These are phyloP conservation scores for Contarinia nasturtii DNA, from an alignment of 1,140 invertebrate species.

Conservation along the genomic window DNA sequence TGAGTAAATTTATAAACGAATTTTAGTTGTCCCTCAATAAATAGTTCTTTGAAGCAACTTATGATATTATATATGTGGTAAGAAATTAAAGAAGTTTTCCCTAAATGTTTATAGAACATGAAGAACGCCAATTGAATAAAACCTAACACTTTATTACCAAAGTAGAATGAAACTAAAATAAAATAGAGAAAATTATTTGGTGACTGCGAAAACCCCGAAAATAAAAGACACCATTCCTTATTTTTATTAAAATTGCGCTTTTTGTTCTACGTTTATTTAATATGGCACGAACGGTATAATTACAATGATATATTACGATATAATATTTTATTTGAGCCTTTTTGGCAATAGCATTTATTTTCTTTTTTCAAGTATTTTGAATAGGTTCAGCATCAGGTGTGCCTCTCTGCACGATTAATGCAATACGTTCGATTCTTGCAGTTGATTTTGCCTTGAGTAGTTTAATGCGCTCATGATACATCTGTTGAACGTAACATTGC, in stretches of 20 bases:
- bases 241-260: neutral
- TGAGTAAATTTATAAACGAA: neutral
- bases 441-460: conserved; percentile 73
- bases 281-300: neutral
- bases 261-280: neutral
- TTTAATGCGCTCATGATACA: conserved; percentile 65
- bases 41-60: no score
- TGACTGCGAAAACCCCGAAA: neutral
- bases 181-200: no score
- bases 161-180: no score
- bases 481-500: conserved; percentile 21
- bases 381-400: conserved; percentile 55
- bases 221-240: neutral
- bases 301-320: no score
- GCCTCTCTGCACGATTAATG: conserved; percentile 66
- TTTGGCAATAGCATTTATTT: neutral
- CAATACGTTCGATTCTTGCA: conserved; percentile 69
- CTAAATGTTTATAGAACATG: no score
- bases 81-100: no score
- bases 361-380: conserved; percentile 1
- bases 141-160: no score
- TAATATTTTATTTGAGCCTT: no score
- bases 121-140: no score
- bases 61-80: no score
- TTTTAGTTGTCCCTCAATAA: no score